Evolutionary conservation across 1,140 invertebrate species (phyloP).

Genomic region (Acromyrmex charruanus): DNA sequence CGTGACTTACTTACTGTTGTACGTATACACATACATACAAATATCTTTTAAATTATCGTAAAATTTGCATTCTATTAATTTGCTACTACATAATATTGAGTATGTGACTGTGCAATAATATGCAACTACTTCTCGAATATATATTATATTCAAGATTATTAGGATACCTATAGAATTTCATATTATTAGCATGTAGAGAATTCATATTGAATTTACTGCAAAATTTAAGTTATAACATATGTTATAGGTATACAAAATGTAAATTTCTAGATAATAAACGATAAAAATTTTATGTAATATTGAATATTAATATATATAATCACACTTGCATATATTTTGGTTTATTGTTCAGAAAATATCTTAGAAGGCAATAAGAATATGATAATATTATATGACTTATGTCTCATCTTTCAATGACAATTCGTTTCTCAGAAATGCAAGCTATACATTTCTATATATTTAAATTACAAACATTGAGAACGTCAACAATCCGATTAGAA

Average conservation of each 20-base stretch:
- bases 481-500: slow-evolving; percentile 7
- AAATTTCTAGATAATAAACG: no score
- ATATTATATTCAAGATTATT: neutral
- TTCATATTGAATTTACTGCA: neutral
- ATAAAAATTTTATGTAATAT: neutral
- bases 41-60: neutral
- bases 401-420: neutral
- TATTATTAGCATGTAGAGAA: neutral
- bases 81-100: neutral
- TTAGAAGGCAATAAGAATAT: neutral
- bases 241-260: neutral
- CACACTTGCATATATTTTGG: neutral
- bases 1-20: slow-evolving; percentile 21
- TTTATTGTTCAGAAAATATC: neutral
- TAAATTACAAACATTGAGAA: slow-evolving; percentile 22
- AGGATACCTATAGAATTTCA: no score
- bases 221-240: neutral
- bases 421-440: neutral
- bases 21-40: neutral
- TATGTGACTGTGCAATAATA: neutral
- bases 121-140: neutral
- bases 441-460: neutral
- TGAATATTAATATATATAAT: neutral
- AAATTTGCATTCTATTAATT: neutral
- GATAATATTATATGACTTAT: neutral